Evolutionary conservation across 2,113 vertebrate species (phyloP), one percentile per base, ranked within the genome.

Genomic region (Scolopax mira): DNA sequence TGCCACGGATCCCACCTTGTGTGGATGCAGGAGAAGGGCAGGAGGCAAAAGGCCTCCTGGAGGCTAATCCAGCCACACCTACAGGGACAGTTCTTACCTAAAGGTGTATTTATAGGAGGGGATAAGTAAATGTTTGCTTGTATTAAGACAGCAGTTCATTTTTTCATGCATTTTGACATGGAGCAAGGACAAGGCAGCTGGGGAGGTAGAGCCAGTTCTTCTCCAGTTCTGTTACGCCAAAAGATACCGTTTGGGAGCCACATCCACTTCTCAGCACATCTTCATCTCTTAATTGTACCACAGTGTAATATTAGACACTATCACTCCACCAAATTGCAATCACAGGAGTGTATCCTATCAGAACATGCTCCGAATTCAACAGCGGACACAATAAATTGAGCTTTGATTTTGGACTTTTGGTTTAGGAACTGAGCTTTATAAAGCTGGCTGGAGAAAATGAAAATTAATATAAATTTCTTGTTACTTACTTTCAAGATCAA

Each of bases 291-390:
- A 33, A 30, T 10, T 14, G 30, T 46, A 57, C 33, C 37, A 24
- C 0, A 17, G 61, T 1, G 0, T 35, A 22, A 48, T 33, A 31
- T 23, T 17, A 49, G 48, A 33, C 4, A 12, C 25, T 12, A 33
- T 12, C 35, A 30, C 22, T 49, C 18, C 18, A 62, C 23, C n/a
- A 25, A 69, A 16, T 15, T n/a, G 23, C 44, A 30, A 10, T 13
- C 14, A 18, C 9, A 48, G 46, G 18, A 46, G 78, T 11, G 22
- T 27, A 35, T 44, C 10, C 46, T 48, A 48, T 48, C 5, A 3
- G 46, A 18, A 18, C 3, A 18, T 12, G 25, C 71, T 72, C 54
- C 4, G 10, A 77, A 62, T 52, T 52, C 48, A 77, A 54, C 24
- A 49, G 54, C 4, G 1, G 54, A 35, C 54, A 62, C 46, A 27